These are phyloP conservation scores for Microplitis deprimator DNA, from an alignment of 2,888 invertebrate species.

Conservation along the genomic window DNA sequence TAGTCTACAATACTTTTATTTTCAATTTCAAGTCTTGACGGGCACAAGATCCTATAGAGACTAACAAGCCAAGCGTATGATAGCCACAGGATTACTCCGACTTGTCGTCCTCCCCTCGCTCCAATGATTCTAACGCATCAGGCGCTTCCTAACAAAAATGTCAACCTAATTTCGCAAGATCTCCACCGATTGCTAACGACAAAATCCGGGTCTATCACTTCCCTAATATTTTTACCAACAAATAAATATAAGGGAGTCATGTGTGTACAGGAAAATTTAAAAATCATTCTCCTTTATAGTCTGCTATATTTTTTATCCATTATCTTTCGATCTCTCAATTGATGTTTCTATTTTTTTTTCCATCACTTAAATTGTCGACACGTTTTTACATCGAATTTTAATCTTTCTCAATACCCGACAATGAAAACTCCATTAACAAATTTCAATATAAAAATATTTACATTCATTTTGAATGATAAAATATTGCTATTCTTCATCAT, in stretches of 20 bases:
- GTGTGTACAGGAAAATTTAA: constrained; percentile 27
- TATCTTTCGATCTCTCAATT: not conserved
- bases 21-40: constrained; percentile 57
- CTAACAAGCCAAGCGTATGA: constrained; percentile 63
- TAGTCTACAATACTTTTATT: constrained; percentile 53
- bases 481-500: not conserved
- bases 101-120: constrained; percentile 55
- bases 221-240: constrained; percentile 35
- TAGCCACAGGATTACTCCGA: constrained; percentile 65
- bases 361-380: not conserved
- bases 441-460: not conserved
- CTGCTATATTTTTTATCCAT: constrained; percentile 6
- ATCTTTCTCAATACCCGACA: too few species aligned
- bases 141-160: constrained; percentile 61
- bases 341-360: constrained; percentile 21
- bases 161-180: constrained; percentile 68
- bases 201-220: constrained; percentile 30
- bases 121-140: constrained; percentile 51
- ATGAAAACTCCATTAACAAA: too few species aligned
- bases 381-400: too few species aligned
- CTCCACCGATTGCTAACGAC: constrained; percentile 52
- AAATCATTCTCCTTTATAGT: constrained; percentile 14
- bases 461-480: not conserved
- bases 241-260: constrained; percentile 27
- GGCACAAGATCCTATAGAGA: constrained; percentile 55